Percentiles rank a stretch among this genome's conserved stretches.
These are phyloP conservation scores for Myodes glareolus DNA, from an alignment of 2,113 vertebrate genomes.

Conservation along the genomic window DNA sequence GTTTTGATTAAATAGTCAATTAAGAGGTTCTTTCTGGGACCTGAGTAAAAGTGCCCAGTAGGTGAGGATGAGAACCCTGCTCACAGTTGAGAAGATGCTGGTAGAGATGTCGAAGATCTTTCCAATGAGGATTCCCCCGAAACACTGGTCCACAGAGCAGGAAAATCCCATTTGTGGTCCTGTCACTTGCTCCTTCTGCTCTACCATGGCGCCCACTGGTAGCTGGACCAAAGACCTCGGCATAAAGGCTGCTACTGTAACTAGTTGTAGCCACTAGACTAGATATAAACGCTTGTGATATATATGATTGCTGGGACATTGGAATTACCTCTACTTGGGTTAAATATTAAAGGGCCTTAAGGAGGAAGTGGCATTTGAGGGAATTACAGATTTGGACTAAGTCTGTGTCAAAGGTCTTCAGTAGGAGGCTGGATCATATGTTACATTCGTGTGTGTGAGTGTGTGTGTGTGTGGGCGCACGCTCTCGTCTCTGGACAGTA, in stretches of 20 bases:
- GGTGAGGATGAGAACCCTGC: neutral
- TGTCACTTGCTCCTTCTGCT: neutral
- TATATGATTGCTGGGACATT: neutral
- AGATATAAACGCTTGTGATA: neutral
- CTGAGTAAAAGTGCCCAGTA: neutral
- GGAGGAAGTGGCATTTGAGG: neutral
- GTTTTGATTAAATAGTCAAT: conserved; percentile 10
- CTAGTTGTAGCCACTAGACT: neutral
- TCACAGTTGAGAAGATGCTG: neutral
- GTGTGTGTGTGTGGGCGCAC: too few relatives aligned
- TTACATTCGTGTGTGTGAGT: neutral
- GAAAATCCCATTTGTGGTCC: neutral
- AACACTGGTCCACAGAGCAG: neutral
- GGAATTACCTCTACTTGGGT: neutral
- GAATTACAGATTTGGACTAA: neutral
- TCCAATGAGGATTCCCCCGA: neutral
- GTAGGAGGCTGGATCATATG: neutral
- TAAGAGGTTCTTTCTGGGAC: neutral
- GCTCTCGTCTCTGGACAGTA: neutral
- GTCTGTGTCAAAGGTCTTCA: neutral
- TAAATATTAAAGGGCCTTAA: neutral
- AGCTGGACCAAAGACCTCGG: neutral
- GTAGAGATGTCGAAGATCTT: neutral
- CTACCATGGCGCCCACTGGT: neutral
- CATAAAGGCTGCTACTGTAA: neutral